phyloP scores from a whole-genome alignment of 1,140 invertebrate species.

The Stegodyphus dumicola region DNA sequence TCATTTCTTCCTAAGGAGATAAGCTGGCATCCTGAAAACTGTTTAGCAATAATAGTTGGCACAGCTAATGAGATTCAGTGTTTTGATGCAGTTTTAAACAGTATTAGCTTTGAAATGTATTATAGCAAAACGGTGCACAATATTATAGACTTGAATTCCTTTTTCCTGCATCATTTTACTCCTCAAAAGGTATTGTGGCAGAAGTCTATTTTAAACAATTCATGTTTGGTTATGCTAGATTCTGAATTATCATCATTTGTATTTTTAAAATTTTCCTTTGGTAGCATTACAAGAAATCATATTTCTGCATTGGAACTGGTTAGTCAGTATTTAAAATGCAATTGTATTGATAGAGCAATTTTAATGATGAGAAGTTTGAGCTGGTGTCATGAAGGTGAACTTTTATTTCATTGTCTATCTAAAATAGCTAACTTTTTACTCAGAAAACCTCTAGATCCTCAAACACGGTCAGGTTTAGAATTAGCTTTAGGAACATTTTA shows the following conservation, averaged over 20 bases:
- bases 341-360: conserved; percentile 61
- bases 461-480: conserved; percentile 56
- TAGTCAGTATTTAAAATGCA: conserved; percentile 57
- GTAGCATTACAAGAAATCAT: conserved; percentile 23
- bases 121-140: not conserved
- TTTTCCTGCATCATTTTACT: not conserved
- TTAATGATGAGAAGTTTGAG: conserved; percentile 53
- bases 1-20: conserved; percentile 26
- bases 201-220: conserved; percentile 31
- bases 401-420: conserved; percentile 58
- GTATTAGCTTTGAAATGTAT: conserved; percentile 39
- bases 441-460: conserved; percentile 44
- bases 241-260: conserved; percentile 26
- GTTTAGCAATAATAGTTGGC: conserved; percentile 32
- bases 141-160: conserved; percentile 30
- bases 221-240: conserved; percentile 28
- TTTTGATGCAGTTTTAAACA: conserved; percentile 50
- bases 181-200: conserved; percentile 47
- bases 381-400: conserved; percentile 58
- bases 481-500: conserved; percentile 62
- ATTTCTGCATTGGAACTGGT: conserved; percentile 33
- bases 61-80: conserved; percentile 25
- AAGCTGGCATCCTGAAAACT: conserved; percentile 43
- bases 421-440: conserved; percentile 61
- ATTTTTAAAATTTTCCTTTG: conserved; percentile 43